Evolutionary conservation across 2,113 vertebrate genomes (phyloP), one percentile per base, ranked within the genome.

Genomic region (Raja brachyura): DNA sequence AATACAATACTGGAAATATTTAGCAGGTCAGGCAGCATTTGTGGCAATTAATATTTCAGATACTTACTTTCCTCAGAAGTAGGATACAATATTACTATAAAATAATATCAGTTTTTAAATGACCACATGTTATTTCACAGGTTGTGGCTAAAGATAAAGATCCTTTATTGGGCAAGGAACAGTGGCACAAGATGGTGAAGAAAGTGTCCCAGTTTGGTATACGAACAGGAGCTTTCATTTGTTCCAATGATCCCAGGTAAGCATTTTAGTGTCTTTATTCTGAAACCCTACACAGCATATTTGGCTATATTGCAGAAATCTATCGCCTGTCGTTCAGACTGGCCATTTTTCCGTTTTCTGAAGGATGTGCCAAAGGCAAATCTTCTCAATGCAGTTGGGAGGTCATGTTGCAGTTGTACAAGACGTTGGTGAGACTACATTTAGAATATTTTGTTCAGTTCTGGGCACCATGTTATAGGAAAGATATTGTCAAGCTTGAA

Each of bases 141-240:
- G 98, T 99, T 78, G 97, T 99, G 93, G 98, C 98, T 93, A 98
- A 98, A 1, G 96, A 98, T 95, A 96, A 97, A 94, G 98, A 97
- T 93, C 98, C 98, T 10, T 95, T 99, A 93, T 96, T 99, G 94
- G 97, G 97, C 94, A 97, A 96, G 95, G 96, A 97, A 93, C 98
- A 97, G 95, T 99, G 99, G 99, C 97, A 97, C 93, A 98, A 98
- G 95, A 98, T 99, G 98, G 98, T 99, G 76, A 98, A 98, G 96
- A 99, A 99, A 94, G 98, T 99, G 1, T 99, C 99, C 31, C 97
- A 97, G 95, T 99, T 99, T 93, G 98, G 98, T 93, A 99, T 99
- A 95, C 97, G 99, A 93, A 98, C 99, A 28, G 99, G 99, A 94
- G 99, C 97, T 90, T 99, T 99, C 90, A 99, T 99, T 96, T 99